These are phyloP conservation scores for Frankliniella fusca DNA, from an alignment of 2,888 invertebrate genomes.

Conservation along the genomic window DNA sequence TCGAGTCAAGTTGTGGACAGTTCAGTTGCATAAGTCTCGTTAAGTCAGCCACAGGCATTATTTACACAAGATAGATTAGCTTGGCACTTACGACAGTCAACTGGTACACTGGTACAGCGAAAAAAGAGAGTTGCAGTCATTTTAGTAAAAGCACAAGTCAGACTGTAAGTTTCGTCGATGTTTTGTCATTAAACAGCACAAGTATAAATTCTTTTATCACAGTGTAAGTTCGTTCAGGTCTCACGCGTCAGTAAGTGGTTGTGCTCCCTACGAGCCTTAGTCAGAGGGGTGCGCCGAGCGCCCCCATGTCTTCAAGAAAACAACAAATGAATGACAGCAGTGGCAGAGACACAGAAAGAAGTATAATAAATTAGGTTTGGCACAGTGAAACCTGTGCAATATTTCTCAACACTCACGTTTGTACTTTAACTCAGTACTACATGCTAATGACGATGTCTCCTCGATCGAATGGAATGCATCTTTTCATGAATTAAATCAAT, in stretches of 20 bases:
- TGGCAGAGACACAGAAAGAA: neutral
- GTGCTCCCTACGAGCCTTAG: no score
- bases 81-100: conserved; percentile 1
- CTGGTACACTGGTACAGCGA: neutral
- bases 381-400: conserved; percentile 24
- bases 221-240: neutral
- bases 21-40: neutral
- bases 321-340: neutral
- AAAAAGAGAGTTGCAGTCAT: neutral
- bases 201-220: neutral
- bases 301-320: neutral
- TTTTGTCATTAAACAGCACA: neutral
- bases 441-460: neutral
- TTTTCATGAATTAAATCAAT: neutral
- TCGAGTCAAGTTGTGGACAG: neutral
- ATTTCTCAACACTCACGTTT: conserved; percentile 3
- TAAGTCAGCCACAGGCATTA: neutral
- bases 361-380: neutral
- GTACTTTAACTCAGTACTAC: conserved; percentile 24
- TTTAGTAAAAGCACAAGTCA: neutral
- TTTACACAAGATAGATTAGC: neutral
- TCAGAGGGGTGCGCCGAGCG: no score
- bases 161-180: neutral
- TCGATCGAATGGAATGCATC: neutral
- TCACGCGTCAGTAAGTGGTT: neutral